A percentile compares a stretch with the other conserved stretches of the same genome.
Evolutionary conservation across 2,797 vertebrate genomes (phyloP).

Genomic region (Sebastes hopkinsi): DNA sequence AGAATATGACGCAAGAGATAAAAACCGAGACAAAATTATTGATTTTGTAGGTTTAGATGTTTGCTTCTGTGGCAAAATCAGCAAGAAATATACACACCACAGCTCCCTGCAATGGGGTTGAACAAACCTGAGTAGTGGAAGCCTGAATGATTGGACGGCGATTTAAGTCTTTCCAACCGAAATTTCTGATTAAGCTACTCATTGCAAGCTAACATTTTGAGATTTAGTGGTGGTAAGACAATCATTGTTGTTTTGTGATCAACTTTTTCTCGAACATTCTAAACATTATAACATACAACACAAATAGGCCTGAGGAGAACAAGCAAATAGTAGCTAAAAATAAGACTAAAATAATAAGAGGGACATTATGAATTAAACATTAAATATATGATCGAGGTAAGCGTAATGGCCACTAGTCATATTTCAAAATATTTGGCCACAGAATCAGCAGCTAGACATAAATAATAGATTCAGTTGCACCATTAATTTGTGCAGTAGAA

Average conservation of each 20-base stretch:
- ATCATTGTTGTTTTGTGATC: neutral
- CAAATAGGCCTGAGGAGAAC: neutral
- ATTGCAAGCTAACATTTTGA: neutral
- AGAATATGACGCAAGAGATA: slow-evolving; percentile 1
- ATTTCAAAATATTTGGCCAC: slow-evolving; percentile 2
- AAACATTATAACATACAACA: neutral
- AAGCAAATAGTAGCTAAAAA: neutral
- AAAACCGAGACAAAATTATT: neutral
- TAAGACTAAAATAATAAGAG: neutral
- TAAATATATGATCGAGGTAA: neutral
- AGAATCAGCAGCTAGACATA: slow-evolving; percentile 4
- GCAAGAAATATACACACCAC: neutral
- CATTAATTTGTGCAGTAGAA: slow-evolving; percentile 14
- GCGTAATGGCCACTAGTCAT: neutral
- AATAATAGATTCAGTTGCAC: neutral
- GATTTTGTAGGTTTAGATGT: neutral
- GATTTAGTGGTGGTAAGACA: neutral
- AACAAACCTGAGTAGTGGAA: slow-evolving; percentile 6
- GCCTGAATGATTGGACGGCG: neutral
- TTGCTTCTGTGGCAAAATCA: neutral
- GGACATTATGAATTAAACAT: neutral
- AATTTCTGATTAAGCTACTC: neutral
- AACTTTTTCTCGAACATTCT: neutral
- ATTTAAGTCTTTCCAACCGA: neutral
- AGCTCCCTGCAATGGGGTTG: neutral